Conservation (phyloP, 2,888 invertebrate genomes). For the Hedychridium roseum region DNA sequence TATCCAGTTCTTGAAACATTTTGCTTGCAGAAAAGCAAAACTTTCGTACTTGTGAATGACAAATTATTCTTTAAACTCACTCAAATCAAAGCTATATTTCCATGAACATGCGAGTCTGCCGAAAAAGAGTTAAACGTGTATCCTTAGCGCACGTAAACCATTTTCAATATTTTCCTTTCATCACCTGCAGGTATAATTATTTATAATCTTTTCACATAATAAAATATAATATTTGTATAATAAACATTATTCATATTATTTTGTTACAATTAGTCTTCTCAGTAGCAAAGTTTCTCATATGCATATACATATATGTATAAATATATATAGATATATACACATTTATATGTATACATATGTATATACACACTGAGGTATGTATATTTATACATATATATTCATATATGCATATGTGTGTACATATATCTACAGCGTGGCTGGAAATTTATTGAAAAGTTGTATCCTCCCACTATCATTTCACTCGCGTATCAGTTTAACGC, state of each 20-base stretch:
- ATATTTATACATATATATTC: too few species aligned
- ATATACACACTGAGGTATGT: too few species aligned
- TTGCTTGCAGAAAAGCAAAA: background rate
- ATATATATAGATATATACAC: too few species aligned
- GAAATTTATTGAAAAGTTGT: slow-evolving; percentile 43
- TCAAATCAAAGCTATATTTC: background rate
- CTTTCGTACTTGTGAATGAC: background rate
- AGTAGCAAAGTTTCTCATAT: slow-evolving; percentile 53
- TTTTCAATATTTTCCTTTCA: slow-evolving; percentile 36
- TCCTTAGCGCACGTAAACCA: too few species aligned
- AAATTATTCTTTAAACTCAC: background rate
- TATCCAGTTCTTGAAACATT: too few species aligned
- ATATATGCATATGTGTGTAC: too few species aligned
- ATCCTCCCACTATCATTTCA: slow-evolving; percentile 31
- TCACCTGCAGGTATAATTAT: slow-evolving; percentile 50
- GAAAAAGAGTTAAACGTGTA: too few species aligned
- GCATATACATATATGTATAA: too few species aligned
- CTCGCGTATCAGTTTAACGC: slow-evolving; percentile 39
- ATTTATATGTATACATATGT: too few species aligned
- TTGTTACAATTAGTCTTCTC: slow-evolving; percentile 58
- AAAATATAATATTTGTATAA: slow-evolving; percentile 59
- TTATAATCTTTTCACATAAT: slow-evolving; percentile 58
- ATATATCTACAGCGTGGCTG: slow-evolving; percentile 43
- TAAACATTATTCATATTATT: slow-evolving; percentile 58
- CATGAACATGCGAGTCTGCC: too few species aligned